Evolutionary conservation across 2,113 vertebrate species (phyloP), one percentile per base, ranked within the genome.

Genomic region (Channa maculata): DNA sequence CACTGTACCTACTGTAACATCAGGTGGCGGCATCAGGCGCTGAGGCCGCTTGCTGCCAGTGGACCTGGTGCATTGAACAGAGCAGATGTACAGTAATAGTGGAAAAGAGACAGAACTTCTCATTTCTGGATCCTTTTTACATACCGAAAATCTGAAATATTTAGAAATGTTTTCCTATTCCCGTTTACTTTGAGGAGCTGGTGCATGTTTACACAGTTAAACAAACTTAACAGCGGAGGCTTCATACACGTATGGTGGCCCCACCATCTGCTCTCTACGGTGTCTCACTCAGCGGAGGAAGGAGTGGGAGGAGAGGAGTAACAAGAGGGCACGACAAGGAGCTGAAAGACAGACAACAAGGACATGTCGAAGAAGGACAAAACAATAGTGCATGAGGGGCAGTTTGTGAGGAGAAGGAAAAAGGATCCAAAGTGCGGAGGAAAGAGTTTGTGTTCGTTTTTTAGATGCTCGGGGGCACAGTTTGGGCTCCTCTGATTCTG

Each of bases 231-330:
- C 24, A 24, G 24, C 48, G 63, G 57, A 61, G 57, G 39, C 34
- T 71, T 74, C 60, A 38, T 48, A 58, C 55, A 64, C 53, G 14
- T 49, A 57, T 54, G 13, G 74, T 39, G 9, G 41, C 71, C 58
- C 7, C 70, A 49, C 41, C 68, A 62, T 70, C 79, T 79, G 67
- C 36, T 39, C 60, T 63, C 38, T 7, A 44, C 51, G 46, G 57
- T 33, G 33, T 54, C 49, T 79, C 78, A 65, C 58, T 80, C 80
- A 65, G 49, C 68, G 53, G 75, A 74, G 80, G 85, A 87, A 84
- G 75, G 64, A 77, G 80, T 60, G 62, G 79, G 82, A 71, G 79
- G 82, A 68, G 61, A 73, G 71, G 43, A 77, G 55, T 46, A 49
- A 71, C 67, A 65, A 37, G 64, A 58, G 61, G 65, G 71, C 48